Evolutionary conservation across 1,140 invertebrate species (phyloP).

Genomic region (Magallana angulata): DNA sequence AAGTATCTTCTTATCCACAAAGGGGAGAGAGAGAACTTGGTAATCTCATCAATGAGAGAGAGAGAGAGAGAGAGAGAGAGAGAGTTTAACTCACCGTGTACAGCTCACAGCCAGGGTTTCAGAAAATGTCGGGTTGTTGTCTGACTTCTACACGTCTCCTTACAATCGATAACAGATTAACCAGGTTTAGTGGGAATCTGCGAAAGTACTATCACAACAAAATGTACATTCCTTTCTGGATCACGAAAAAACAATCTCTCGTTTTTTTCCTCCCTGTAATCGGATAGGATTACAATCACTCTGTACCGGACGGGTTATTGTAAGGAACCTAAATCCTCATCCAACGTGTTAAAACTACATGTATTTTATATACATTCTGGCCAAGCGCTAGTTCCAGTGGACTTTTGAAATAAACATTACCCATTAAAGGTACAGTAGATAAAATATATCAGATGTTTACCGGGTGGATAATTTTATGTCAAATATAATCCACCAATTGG

Average conservation of each 20-base stretch:
- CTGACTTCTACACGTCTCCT: not conserved
- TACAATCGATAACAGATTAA: not conserved
- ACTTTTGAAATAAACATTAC: constrained; percentile 10
- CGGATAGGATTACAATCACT: not conserved
- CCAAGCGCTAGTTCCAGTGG: not conserved
- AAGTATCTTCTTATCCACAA: no score
- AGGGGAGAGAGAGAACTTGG: no score
- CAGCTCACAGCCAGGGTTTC: not conserved
- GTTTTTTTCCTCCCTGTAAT: not conserved
- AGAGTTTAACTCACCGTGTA: not conserved
- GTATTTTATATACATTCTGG: not conserved
- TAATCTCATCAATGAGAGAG: no score
- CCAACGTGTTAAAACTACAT: not conserved
- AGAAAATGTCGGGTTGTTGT: not conserved
- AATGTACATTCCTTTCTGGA: not conserved
- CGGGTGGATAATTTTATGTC: constrained; percentile 5
- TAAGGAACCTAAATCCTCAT: not conserved
- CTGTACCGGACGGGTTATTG: not conserved
- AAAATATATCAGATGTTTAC: constrained; percentile 27
- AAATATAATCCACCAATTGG: not conserved
- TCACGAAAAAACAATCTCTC: constrained; percentile 1
- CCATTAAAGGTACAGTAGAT: constrained; percentile 12
- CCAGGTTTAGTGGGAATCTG: not conserved
- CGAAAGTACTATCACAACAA: not conserved
- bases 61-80: no score